Evolutionary conservation across 2,888 invertebrate species (phyloP), one percentile per base, ranked within the genome.

Genomic region (Tetranychus truncatus): DNA sequence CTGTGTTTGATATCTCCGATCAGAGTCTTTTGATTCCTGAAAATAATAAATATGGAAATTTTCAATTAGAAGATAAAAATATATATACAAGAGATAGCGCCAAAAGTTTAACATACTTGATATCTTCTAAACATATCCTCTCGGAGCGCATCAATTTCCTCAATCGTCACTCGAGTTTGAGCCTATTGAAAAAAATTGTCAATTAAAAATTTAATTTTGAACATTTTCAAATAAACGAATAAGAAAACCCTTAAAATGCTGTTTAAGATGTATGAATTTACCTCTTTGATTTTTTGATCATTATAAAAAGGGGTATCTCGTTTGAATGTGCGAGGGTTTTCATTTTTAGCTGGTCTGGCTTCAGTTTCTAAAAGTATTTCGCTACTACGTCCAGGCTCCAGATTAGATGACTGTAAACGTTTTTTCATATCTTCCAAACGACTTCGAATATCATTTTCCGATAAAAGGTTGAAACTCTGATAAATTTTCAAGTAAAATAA

Each of bases 401-500:
- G 20, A 55, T 15, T 15, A 5, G 34, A 34, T 34, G 34, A 34
- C 4, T 34, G 34, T 55, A 15, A 15, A 55, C 78, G 76, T 73
- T 77, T 75, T 24, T 79, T 78, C 46, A 85, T 80, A 77, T 84
- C 84, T 74, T 84, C 84, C 76, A 85, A 87, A 85, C 89, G 87
- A 81, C 90, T 89, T 74, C 88, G 87, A 44, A 93, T 91, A 81
- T 94, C 92, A 21, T 88, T 87, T 79, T 93, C 92, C 66, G 88
- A 88, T 82, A 92, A 87, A 66, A 90, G 86, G 24, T 91, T 80
- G 66, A 74, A 77, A 77, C 80, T 80, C 77, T 88, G 88, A 76
- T 86, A 34, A 34, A 34, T 34, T 34, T 34, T 34, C 34, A n/a
- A 72, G 69, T 18, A 72, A n/a, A 18, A 9, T 1, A 34, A 24